These are phyloP conservation scores for Drosophila navojoa DNA, from an alignment of 1,140 invertebrate genomes.

Conservation along the genomic window DNA sequence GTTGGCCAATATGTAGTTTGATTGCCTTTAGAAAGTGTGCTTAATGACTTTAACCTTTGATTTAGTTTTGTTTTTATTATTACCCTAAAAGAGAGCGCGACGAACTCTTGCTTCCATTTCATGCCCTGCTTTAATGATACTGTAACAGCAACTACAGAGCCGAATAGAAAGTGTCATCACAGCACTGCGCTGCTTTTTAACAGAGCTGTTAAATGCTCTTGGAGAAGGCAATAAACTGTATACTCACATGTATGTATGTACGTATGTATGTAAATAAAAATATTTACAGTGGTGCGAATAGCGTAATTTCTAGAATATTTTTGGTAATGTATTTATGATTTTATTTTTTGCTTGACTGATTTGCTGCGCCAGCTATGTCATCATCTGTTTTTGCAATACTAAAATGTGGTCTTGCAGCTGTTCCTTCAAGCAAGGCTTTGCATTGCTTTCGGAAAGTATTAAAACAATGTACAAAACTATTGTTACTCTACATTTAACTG, in stretches of 20 bases:
- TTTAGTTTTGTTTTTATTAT: conserved; percentile 7
- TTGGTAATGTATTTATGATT: not conserved
- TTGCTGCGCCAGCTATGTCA: not conserved
- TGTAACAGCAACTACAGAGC: conserved; percentile 2
- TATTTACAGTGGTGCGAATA: conserved; percentile 1
- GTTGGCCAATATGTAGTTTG: conserved; percentile 1
- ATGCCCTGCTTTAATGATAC: conserved; percentile 5
- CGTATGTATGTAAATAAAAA: not conserved
- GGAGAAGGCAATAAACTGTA: conserved; percentile 1
- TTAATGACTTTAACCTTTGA: conserved; percentile 28
- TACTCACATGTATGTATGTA: not conserved
- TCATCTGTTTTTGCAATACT: not conserved
- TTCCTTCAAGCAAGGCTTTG: not conserved
- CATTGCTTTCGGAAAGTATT: not conserved
- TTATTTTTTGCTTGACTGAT: not conserved
- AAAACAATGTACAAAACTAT: not conserved
- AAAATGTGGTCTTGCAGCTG: conserved; percentile 1
- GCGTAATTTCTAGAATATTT: not conserved
- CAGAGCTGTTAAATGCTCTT: conserved; percentile 29
- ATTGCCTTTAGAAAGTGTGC: conserved; percentile 39
- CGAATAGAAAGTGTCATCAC: conserved; percentile 22
- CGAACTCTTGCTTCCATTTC: conserved; percentile 17
- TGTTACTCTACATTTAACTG: conserved; percentile 52
- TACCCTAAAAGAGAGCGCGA: conserved; percentile 13
- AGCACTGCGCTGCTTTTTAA: conserved; percentile 12